These are phyloP conservation scores for Villa cingulata DNA, from an alignment of 2,888 invertebrate genomes.

Conservation along the genomic window DNA sequence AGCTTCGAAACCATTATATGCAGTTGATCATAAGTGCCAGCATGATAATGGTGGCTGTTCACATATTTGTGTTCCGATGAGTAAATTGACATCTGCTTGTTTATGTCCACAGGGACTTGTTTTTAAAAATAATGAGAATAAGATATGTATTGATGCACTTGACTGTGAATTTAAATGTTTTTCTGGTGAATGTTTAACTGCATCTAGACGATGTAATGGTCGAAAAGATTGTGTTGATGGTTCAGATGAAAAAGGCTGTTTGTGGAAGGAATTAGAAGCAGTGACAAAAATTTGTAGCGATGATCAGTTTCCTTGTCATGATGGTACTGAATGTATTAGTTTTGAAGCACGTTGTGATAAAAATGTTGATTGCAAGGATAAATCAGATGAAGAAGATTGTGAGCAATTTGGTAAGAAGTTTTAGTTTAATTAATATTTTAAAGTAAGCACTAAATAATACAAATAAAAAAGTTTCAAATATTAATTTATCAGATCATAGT, in stretches of 20 bases:
- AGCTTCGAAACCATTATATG: constrained; percentile 7
- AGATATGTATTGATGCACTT: constrained; percentile 42
- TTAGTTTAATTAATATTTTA: too few relatives aligned
- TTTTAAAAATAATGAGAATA: constrained; percentile 36
- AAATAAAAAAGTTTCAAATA: too few relatives aligned
- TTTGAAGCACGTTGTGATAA: constrained; percentile 39
- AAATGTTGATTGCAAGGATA: constrained; percentile 41
- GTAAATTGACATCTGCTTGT: constrained; percentile 32
- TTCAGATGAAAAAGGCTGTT: constrained; percentile 41
- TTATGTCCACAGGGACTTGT: constrained; percentile 55
- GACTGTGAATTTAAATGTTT: constrained; percentile 41
- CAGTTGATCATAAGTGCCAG: constrained; percentile 43
- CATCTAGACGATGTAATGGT: constrained; percentile 41
- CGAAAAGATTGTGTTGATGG: constrained; percentile 43
- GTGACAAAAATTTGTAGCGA: constrained; percentile 29
- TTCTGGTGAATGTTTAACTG: constrained; percentile 43
- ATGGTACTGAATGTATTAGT: constrained; percentile 39
- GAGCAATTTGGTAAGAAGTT: too few relatives aligned
- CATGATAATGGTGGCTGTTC: constrained; percentile 51
- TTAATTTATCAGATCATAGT: too few relatives aligned
- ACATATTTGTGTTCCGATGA: constrained; percentile 53
- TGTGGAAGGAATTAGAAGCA: constrained; percentile 26
- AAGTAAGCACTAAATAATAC: too few relatives aligned
- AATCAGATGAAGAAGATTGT: constrained; percentile 44
- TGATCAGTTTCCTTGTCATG: constrained; percentile 40